Evolutionary conservation across 2,113 vertebrate genomes (phyloP).

Genomic region (Rafetus swinhoei): DNA sequence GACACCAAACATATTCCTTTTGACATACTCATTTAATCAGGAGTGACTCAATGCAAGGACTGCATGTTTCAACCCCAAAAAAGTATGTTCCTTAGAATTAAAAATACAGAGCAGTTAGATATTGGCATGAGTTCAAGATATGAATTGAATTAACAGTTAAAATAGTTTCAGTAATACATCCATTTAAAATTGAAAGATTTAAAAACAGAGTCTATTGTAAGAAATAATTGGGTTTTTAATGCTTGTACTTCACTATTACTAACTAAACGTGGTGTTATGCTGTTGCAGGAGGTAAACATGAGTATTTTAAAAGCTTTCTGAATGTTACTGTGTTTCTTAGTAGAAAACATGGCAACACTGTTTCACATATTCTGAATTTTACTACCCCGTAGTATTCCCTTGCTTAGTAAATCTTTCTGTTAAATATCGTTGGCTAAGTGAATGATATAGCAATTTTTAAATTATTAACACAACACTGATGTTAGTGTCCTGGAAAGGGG

Average conservation of each 20-base stretch:
- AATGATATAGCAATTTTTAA: background rate
- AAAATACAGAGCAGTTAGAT: background rate
- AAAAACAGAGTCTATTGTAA: background rate
- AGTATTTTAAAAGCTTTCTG: slow-evolving; percentile 1
- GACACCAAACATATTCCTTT: slow-evolving; percentile 12
- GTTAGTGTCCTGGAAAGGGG: background rate
- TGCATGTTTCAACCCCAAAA: background rate
- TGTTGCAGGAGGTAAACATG: background rate
- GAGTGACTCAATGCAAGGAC: background rate
- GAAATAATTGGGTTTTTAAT: slow-evolving; percentile 16
- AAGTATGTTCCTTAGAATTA: background rate
- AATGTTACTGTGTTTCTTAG: background rate
- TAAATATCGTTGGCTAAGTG: background rate
- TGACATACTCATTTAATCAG: slow-evolving; percentile 21
- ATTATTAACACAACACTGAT: background rate
- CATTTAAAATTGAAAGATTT: slow-evolving; percentile 47
- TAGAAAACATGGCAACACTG: background rate
- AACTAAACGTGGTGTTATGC: background rate
- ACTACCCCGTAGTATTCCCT: background rate
- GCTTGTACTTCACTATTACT: background rate
- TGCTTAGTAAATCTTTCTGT: background rate
- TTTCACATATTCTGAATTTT: background rate
- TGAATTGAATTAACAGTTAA: slow-evolving; percentile 47
- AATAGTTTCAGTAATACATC: slow-evolving; percentile 45
- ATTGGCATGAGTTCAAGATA: slow-evolving; percentile 45